phyloP scores from a whole-genome alignment of 1,140 invertebrate species.

The Leptestheria dahalacensis region DNA sequence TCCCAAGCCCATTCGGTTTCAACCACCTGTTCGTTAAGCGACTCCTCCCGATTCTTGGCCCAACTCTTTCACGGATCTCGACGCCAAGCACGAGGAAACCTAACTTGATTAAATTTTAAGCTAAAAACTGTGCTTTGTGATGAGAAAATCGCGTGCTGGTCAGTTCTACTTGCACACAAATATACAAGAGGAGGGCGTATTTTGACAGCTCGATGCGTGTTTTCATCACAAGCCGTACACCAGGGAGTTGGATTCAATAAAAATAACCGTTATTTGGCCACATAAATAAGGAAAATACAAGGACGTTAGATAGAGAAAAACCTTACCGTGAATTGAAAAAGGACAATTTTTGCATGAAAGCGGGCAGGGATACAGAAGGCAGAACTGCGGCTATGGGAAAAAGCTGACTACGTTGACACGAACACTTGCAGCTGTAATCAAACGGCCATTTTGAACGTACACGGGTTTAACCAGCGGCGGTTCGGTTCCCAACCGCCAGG shows the following conservation, averaged over 20 bases:
- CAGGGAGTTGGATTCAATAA: no score
- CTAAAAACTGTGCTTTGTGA: neutral
- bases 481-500: neutral
- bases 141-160: neutral
- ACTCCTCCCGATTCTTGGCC: no score
- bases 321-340: neutral
- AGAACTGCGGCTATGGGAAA: neutral
- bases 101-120: no score
- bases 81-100: no score
- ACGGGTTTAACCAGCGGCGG: neutral
- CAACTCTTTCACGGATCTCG: no score
- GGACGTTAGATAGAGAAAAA: neutral
- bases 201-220: neutral
- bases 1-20: no score
- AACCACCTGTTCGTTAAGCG: no score
- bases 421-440: neutral
- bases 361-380: neutral
- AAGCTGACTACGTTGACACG: neutral
- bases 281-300: no score
- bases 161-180: no score
- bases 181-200: neutral
- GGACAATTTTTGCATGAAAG: neutral
- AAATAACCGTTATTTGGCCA: no score
- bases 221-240: neutral
- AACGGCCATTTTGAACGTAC: neutral